A percentile compares a stretch with the other conserved stretches of the same genome.
Conservation (phyloP, 2,113 vertebrate genomes). For the Lepus americanus region DNA sequence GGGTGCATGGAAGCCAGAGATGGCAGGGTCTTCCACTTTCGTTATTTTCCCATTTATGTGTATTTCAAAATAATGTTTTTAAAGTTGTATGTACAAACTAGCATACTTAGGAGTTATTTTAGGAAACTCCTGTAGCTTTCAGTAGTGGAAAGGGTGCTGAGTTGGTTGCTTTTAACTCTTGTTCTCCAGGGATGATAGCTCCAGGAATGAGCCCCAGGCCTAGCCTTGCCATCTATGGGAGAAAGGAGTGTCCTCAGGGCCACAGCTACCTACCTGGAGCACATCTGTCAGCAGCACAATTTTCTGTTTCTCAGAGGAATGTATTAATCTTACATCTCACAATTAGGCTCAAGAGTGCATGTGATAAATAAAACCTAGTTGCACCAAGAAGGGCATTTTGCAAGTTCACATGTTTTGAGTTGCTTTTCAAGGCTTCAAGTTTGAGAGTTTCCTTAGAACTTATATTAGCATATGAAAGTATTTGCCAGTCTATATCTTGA, state of each 20-base stretch:
- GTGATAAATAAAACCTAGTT: not conserved
- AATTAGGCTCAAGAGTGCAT: not conserved
- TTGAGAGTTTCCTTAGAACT: constrained; percentile 8
- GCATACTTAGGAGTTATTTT: not conserved
- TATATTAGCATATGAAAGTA: not conserved
- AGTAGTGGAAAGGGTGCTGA: not conserved
- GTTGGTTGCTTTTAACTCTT: not conserved
- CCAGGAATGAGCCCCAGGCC: not conserved
- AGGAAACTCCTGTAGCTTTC: not conserved
- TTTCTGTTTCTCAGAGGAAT: not conserved
- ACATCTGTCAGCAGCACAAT: not conserved
- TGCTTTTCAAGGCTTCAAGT: constrained; percentile 32
- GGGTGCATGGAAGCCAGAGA: no score
- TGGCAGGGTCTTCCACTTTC: not conserved
- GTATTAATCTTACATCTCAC: not conserved
- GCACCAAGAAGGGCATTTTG: not conserved
- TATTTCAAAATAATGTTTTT: constrained; percentile 43
- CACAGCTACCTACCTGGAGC: not conserved
- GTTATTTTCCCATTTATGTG: not conserved
- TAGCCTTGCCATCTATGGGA: not conserved
- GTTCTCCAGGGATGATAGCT: not conserved
- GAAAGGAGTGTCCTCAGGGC: not conserved
- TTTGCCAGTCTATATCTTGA: constrained; percentile 35
- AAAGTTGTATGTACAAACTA: not conserved
- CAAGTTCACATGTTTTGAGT: not conserved